A percentile compares a stretch with the other conserved stretches of the same genome.
phyloP scores from a whole-genome alignment of 2,113 vertebrate genomes.

The Tursiops truncatus region DNA sequence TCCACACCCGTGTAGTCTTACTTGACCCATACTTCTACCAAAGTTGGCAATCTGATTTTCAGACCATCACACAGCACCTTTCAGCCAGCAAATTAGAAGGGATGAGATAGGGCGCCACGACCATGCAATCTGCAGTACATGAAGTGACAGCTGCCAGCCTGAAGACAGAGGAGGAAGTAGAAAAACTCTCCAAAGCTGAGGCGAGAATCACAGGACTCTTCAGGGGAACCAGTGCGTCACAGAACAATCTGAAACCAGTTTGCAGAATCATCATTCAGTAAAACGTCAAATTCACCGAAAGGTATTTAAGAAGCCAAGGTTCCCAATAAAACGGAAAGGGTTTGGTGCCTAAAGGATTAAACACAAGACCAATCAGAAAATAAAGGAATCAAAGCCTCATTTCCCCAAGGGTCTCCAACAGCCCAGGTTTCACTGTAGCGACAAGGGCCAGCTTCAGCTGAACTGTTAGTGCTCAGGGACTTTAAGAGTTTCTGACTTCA shows the following conservation, averaged over 20 bases:
- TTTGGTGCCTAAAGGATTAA: background rate
- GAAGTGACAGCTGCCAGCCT: background rate
- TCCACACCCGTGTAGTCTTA: accelerated
- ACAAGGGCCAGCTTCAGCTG: no score
- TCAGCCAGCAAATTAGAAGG: background rate
- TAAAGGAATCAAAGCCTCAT: background rate
- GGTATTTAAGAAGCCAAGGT: background rate
- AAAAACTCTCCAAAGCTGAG: background rate
- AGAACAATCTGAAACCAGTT: background rate
- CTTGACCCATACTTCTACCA: background rate
- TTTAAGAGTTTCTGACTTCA: background rate
- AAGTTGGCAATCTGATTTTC: background rate
- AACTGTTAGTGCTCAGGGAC: background rate
- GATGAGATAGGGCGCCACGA: background rate
- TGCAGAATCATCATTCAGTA: background rate
- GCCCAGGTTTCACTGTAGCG: background rate
- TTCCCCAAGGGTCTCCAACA: background rate
- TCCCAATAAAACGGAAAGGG: background rate
- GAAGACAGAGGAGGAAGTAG: background rate
- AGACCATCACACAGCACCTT: background rate
- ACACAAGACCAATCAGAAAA: background rate
- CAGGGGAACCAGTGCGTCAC: accelerated
- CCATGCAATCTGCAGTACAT: background rate
- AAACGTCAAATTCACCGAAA: background rate
- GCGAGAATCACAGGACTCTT: background rate